Evolutionary conservation across 2,888 invertebrate species (phyloP).

Genomic region (Trichacis sp.): DNA sequence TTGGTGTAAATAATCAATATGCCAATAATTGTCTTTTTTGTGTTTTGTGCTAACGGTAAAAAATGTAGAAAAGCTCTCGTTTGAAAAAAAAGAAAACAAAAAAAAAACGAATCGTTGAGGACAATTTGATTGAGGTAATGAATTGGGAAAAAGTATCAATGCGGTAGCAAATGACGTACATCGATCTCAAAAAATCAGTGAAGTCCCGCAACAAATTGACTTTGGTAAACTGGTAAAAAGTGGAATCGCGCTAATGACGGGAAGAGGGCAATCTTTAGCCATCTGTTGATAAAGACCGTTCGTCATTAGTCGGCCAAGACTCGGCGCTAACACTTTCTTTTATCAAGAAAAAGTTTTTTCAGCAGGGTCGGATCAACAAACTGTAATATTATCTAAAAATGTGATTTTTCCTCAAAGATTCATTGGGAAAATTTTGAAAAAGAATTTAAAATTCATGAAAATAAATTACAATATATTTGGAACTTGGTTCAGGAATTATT

Average conservation of each 20-base stretch:
- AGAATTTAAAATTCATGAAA: too few species aligned
- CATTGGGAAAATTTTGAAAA: too few species aligned
- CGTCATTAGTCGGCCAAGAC: constrained; percentile 30
- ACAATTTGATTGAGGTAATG: background rate
- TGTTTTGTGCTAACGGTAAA: too few species aligned
- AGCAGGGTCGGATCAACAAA: too few species aligned
- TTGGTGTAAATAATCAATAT: too few species aligned
- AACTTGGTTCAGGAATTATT: too few species aligned
- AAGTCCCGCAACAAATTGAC: constrained; percentile 36
- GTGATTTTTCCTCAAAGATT: too few species aligned
- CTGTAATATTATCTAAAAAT: too few species aligned
- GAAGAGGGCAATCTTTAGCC: constrained; percentile 57
- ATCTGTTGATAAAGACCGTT: constrained; percentile 49
- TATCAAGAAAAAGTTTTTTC: background rate
- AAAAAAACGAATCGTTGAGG: too few species aligned
- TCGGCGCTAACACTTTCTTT: constrained; percentile 29
- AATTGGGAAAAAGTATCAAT: background rate
- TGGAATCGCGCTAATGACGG: constrained; percentile 52
- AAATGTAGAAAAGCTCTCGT: background rate
- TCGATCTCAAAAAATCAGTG: background rate
- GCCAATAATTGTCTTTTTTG: too few species aligned
- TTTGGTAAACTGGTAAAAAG: constrained; percentile 40
- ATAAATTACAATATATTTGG: too few species aligned
- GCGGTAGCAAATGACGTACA: background rate
- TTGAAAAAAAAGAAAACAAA: too few species aligned